Base-by-base conservation (phyloP, 2,888 invertebrate genomes). In the Meiosimyza platycephala region DNA sequence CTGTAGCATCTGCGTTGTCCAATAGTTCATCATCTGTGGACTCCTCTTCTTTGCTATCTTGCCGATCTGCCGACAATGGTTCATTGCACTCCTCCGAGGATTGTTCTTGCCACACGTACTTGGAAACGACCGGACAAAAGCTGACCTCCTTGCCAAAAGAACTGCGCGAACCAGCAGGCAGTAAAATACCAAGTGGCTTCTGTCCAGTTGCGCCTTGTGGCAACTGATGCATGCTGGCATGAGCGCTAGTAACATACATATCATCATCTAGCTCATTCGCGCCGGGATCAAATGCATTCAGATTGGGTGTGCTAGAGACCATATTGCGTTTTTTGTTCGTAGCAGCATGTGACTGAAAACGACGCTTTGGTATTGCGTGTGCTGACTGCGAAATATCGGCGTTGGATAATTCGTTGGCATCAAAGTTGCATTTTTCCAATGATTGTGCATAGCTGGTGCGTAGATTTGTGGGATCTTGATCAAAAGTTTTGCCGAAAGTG, bases 81-180 rank as follows among this genome's bases (percentile, higher is more conserved):
- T 79, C 81, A 62, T 77, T 76, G 40, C 78, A 83, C 74, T 87
- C 86, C 74, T 87, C 86, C 6, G 89, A 90, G 73, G 90, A 90
- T 75, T 89, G 88, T 80, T 93, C 92, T 78, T 91, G 90, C 93
- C 94, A 94, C 83, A 92, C 92, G 75, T 94, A 93, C 87, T 94
- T 93, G 64, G 93, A 92, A 15, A 94, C 93, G 68, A 94, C 91
- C 5, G 94, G 94, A 79, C 92, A 93, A 84, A 94, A 94, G 80
- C 93, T 93, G 47, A 94, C 94, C 66, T 93, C 93, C 80, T 90
- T 90, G 78, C 84, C 82, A 48, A 87, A 83, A 1, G 87, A 87
- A 6, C 81, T 82, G 0, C 86, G 80, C 4, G 87, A 87, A 0
- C 85, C 85, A 0, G 82, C 79, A 0, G 85, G 80, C 33, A 86